These are phyloP conservation scores for Pterois miles DNA, from an alignment of 2,797 vertebrate genomes.

Conservation along the genomic window DNA sequence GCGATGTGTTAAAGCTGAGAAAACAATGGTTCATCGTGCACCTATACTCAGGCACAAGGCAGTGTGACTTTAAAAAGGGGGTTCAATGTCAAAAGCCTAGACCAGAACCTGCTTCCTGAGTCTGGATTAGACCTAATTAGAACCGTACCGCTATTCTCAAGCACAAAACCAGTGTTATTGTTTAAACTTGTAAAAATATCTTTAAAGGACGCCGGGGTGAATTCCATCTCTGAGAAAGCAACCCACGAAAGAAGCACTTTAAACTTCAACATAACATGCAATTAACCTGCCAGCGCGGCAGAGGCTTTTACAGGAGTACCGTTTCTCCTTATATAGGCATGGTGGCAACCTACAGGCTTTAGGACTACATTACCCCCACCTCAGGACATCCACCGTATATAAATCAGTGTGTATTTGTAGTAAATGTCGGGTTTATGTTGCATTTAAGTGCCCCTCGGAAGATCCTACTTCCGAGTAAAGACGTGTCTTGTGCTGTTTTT, in stretches of 20 bases:
- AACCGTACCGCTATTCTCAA: constrained; percentile 40
- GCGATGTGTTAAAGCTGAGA: constrained; percentile 72
- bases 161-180: constrained; percentile 64
- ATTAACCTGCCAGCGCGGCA: constrained; percentile 71
- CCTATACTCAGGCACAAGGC: constrained; percentile 39
- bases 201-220: constrained; percentile 29
- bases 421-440: constrained; percentile 46
- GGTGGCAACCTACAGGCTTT: constrained; percentile 35
- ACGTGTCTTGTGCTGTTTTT: not conserved
- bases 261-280: constrained; percentile 60
- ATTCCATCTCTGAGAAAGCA: constrained; percentile 65
- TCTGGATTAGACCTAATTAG: constrained; percentile 66
- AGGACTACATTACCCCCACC: constrained; percentile 23
- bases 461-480: constrained; percentile 17
- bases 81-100: constrained; percentile 15
- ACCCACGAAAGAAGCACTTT: constrained; percentile 57
- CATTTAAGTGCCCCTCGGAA: constrained; percentile 34
- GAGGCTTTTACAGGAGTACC: constrained; percentile 43
- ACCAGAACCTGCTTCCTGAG: constrained; percentile 51
- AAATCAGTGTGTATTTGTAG: constrained; percentile 47
- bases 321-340: constrained; percentile 70
- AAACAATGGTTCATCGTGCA: constrained; percentile 58
- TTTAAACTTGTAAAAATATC: constrained; percentile 73
- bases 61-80: constrained; percentile 33
- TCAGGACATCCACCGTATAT: constrained; percentile 38